phyloP scores from a whole-genome alignment of 2,888 invertebrate genomes.

The Sturmia bella region DNA sequence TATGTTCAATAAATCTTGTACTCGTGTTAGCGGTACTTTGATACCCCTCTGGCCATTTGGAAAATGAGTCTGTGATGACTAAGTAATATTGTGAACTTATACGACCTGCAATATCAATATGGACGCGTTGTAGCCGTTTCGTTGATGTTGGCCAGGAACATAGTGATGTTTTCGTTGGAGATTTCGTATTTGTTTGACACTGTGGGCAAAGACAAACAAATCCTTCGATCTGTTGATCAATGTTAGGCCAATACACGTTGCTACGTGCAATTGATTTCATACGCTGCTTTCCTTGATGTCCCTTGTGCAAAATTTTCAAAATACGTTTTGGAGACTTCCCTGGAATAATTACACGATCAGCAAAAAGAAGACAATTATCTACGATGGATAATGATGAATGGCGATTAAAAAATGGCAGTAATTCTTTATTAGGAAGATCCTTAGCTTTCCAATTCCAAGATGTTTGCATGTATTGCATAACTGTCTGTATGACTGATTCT shows the following conservation, averaged over 20 bases:
- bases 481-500: neutral
- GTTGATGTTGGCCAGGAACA: conserved; percentile 68
- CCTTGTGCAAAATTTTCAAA: conserved; percentile 41
- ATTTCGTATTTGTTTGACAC: conserved; percentile 28
- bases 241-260: conserved; percentile 34
- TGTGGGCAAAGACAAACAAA: conserved; percentile 19
- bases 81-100: no score
- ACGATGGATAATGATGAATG: conserved; percentile 1
- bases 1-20: conserved; percentile 1
- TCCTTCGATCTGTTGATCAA: conserved; percentile 73
- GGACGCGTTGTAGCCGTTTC: conserved; percentile 53
- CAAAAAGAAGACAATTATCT: conserved; percentile 26
- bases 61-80: no score
- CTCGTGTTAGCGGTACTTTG: conserved; percentile 9
- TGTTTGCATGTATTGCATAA: neutral
- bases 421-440: neutral
- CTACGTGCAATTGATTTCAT: conserved; percentile 39
- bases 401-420: conserved; percentile 6
- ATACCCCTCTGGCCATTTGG: conserved; percentile 27
- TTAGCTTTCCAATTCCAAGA: conserved; percentile 25
- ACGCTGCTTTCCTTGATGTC: conserved; percentile 24
- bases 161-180: conserved; percentile 29
- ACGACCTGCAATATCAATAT: conserved; percentile 65
- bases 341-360: conserved; percentile 25
- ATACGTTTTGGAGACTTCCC: conserved; percentile 10